phyloP scores from a whole-genome alignment of 2,888 invertebrate genomes.

The Campaea margaritaria region DNA sequence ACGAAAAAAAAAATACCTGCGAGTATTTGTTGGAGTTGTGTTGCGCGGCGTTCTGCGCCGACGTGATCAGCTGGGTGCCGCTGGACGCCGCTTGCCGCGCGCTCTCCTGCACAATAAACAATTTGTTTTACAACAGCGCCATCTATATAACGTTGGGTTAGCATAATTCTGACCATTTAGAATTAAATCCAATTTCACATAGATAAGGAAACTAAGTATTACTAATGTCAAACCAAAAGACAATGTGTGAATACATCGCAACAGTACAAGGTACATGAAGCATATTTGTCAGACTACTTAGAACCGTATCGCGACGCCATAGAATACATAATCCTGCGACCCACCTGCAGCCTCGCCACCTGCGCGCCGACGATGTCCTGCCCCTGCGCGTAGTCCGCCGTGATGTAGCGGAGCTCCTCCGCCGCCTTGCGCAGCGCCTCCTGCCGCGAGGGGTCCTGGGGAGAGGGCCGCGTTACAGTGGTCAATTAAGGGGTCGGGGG shows the following conservation, averaged over 20 bases:
- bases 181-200: no score
- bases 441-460: conserved; percentile 92
- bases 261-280: no score
- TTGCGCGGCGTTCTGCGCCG: conserved; percentile 92
- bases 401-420: conserved; percentile 96
- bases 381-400: conserved; percentile 91
- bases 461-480: neutral
- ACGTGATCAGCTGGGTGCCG: conserved; percentile 96
- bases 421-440: conserved; percentile 94
- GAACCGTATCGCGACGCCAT: no score
- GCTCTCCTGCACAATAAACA: conserved; percentile 81
- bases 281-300: no score
- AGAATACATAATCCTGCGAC: no score
- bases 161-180: no score
- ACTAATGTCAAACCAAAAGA: no score
- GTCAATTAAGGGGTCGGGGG: no score
- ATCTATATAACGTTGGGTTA: no score
- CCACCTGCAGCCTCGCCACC: conserved; percentile 78
- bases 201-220: no score
- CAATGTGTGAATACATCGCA: no score
- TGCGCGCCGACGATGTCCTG: conserved; percentile 90
- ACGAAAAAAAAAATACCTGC: conserved; percentile 71
- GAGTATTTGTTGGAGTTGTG: conserved; percentile 89
- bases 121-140: neutral
- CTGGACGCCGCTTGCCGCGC: conserved; percentile 94